Conservation (phyloP, 2,888 invertebrate genomes). For the Timema cristinae region DNA sequence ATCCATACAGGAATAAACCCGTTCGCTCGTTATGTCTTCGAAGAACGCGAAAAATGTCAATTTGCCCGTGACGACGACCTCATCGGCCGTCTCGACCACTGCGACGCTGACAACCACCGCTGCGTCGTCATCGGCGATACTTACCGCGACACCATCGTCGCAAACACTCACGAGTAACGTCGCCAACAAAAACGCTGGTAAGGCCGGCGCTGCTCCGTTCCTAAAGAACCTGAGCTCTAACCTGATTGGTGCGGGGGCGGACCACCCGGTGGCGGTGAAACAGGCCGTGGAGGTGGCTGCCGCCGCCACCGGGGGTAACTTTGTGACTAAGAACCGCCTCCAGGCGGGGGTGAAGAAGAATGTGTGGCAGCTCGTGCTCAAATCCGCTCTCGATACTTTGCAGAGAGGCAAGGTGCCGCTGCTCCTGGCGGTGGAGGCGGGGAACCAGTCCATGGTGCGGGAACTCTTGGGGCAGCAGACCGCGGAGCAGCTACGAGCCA, state of each 20-base stretch:
- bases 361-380: slow-evolving; percentile 31
- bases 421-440: slow-evolving; percentile 89
- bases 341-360: slow-evolving; percentile 36
- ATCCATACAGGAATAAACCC: too few species aligned
- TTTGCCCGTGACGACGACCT: background rate
- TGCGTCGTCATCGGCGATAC: background rate
- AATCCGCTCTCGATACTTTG: slow-evolving; percentile 40
- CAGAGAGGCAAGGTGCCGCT: slow-evolving; percentile 93
- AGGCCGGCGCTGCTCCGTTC: slow-evolving; percentile 43
- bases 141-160: too few species aligned
- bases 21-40: too few species aligned
- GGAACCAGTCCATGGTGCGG: slow-evolving; percentile 92
- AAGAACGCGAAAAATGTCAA: too few species aligned
- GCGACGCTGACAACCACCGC: background rate
- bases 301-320: slow-evolving; percentile 27
- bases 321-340: slow-evolving; percentile 38
- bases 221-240: slow-evolving; percentile 42
- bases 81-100: slow-evolving; percentile 12
- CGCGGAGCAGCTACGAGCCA: slow-evolving; percentile 81
- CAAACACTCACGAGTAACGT: slow-evolving; percentile 1
- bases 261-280: background rate
- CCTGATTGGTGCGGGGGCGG: slow-evolving; percentile 12
- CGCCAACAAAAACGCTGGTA: slow-evolving; percentile 32
- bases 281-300: background rate
- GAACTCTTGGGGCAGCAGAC: slow-evolving; percentile 86